Percentiles rank a stretch among this genome's conserved stretches.
Evolutionary conservation across 1,140 invertebrate genomes (phyloP).

Genomic region (Lordiphosa collinella): DNA sequence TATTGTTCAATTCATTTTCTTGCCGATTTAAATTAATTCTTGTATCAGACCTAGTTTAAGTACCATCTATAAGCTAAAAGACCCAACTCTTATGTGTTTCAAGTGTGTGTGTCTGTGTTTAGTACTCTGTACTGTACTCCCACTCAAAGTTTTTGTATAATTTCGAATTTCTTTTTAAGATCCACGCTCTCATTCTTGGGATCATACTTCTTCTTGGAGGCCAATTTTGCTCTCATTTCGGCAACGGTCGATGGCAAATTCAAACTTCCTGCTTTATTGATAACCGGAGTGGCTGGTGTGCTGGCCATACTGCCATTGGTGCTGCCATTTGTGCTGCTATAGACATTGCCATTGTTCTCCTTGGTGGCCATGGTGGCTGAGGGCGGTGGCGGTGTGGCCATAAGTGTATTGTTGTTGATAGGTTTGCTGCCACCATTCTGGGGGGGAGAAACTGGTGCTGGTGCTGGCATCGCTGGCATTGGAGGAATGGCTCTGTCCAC

Average conservation of each 20-base stretch:
- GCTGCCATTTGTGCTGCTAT: constrained; percentile 42
- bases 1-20: too few relatives aligned
- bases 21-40: too few relatives aligned
- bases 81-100: too few relatives aligned
- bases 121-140: too few relatives aligned
- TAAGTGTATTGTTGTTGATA: constrained; percentile 46
- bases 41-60: too few relatives aligned
- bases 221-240: constrained; percentile 91
- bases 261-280: constrained; percentile 78
- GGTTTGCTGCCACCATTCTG: constrained; percentile 43
- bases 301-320: constrained; percentile 30
- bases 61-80: too few relatives aligned
- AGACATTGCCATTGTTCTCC: constrained; percentile 65
- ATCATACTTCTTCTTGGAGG: constrained; percentile 91
- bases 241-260: constrained; percentile 93
- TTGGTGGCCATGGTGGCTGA: constrained; percentile 52
- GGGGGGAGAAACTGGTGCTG: constrained; percentile 9
- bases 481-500: constrained; percentile 47
- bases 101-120: too few relatives aligned
- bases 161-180: constrained; percentile 94
- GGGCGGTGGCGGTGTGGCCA: constrained; percentile 57
- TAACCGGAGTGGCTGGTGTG: constrained; percentile 18
- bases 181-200: constrained; percentile 93
- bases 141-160: constrained; percentile 91
- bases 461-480: too few relatives aligned